A percentile compares a stretch with the other conserved stretches of the same genome.
Evolutionary conservation across 2,888 invertebrate genomes (phyloP).

Genomic region (Drosophila monieri): DNA sequence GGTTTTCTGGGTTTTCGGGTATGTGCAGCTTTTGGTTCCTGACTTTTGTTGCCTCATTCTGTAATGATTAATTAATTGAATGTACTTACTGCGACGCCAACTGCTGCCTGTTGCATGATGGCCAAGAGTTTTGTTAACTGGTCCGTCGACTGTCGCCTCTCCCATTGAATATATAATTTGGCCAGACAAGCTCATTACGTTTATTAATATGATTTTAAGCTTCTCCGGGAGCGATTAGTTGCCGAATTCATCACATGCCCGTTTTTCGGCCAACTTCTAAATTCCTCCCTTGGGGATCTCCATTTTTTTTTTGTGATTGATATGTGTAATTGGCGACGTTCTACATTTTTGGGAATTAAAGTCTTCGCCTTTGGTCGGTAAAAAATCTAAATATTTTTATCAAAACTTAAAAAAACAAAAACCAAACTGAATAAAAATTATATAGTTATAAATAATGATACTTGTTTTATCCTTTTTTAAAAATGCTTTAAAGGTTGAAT

Average conservation of each 20-base stretch:
- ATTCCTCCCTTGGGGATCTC: slow-evolving; percentile 10
- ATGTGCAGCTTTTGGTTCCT: slow-evolving; percentile 58
- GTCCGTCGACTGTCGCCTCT: slow-evolving; percentile 24
- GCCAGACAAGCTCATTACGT: slow-evolving; percentile 44
- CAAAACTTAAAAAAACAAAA: too few relatives aligned
- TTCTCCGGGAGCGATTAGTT: slow-evolving; percentile 42
- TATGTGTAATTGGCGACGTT: slow-evolving; percentile 23
- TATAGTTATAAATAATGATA: too few relatives aligned
- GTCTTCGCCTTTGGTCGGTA: not conserved
- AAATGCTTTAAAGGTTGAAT: not conserved
- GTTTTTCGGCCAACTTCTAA: slow-evolving; percentile 24
- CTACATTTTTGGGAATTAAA: slow-evolving; percentile 4
- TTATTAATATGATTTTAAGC: slow-evolving; percentile 75
- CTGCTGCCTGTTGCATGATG: slow-evolving; percentile 46
- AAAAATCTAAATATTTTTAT: not conserved
- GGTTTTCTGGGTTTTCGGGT: slow-evolving; percentile 35
- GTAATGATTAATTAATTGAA: slow-evolving; percentile 74
- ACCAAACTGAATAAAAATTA: too few relatives aligned
- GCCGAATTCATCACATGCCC: slow-evolving; percentile 59
- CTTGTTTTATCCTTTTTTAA: too few relatives aligned
- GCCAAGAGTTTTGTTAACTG: slow-evolving; percentile 56
- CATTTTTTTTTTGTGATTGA: slow-evolving; percentile 23
- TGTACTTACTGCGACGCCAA: slow-evolving; percentile 47
- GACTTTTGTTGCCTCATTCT: slow-evolving; percentile 59
- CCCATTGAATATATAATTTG: slow-evolving; percentile 64